Percentiles rank a stretch among this genome's conserved stretches.
phyloP scores from a whole-genome alignment of 2,888 invertebrate species.

The Coelopa pilipes region DNA sequence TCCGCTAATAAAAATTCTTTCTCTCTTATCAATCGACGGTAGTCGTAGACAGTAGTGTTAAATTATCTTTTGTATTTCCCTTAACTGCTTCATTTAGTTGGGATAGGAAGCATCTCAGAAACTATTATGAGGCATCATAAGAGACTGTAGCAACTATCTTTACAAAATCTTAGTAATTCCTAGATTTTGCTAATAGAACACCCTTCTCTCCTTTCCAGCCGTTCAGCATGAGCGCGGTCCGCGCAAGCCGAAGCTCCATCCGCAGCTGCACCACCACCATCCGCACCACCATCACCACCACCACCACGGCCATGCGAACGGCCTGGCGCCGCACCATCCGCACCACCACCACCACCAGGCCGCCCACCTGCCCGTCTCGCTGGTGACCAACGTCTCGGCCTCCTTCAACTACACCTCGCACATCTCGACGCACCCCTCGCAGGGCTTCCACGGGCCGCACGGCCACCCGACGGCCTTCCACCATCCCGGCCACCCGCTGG shows the following conservation, averaged over 20 bases:
- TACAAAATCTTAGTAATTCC: background rate
- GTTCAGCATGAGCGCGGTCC: conserved; percentile 98
- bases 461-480: conserved; percentile 51
- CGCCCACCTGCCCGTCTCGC: conserved; percentile 63
- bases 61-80: too few relatives aligned
- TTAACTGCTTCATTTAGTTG: too few relatives aligned
- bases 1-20: too few relatives aligned
- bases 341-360: conserved; percentile 60
- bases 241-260: conserved; percentile 87
- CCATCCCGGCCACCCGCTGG: conserved; percentile 54
- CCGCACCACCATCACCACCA: conserved; percentile 59
- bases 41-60: too few relatives aligned
- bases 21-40: too few relatives aligned
- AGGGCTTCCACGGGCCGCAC: conserved; percentile 54
- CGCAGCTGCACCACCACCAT: conserved; percentile 65
- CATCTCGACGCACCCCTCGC: conserved; percentile 60
- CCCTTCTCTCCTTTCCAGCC: conserved; percentile 72
- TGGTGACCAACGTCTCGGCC: conserved; percentile 66
- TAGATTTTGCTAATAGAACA: background rate
- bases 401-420: conserved; percentile 67
- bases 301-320: conserved; percentile 53
- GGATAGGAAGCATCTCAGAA: too few relatives aligned
- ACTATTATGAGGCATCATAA: background rate
- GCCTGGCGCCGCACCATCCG: conserved; percentile 50
- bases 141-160: background rate